A percentile compares a stretch with the other conserved stretches of the same genome.
Conservation (phyloP, 2,113 vertebrate species). For the Vulpes lagopus region DNA sequence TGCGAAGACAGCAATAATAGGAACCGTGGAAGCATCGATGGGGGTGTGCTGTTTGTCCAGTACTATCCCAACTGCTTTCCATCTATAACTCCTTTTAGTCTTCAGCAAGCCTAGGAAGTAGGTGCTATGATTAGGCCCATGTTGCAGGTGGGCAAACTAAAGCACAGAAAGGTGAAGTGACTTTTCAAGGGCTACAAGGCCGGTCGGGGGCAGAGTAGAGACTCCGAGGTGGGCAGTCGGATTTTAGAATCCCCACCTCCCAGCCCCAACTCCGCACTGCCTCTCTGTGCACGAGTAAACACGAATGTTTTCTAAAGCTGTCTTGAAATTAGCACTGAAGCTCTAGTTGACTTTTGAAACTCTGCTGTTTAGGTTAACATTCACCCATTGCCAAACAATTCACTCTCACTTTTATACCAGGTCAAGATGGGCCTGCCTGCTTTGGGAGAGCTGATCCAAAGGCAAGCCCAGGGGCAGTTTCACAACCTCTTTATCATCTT, state of each 20-base stretch:
- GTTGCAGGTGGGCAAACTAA: background rate
- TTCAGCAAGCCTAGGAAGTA: background rate
- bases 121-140: background rate
- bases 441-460: background rate
- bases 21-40: background rate
- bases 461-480: conserved; percentile 42
- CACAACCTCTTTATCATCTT: conserved; percentile 59
- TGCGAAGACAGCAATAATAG: background rate
- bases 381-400: conserved; percentile 64
- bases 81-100: background rate
- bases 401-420: conserved; percentile 2
- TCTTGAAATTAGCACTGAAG: conserved; percentile 8
- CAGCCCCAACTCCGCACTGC: background rate
- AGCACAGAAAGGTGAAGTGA: background rate
- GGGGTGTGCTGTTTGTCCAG: background rate
- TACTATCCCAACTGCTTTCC: background rate
- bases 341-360: conserved; percentile 67
- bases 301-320: conserved; percentile 31
- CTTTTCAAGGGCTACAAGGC: background rate
- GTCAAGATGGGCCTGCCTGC: background rate
- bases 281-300: background rate
- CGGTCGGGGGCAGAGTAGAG: background rate
- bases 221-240: background rate
- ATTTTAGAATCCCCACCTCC: background rate
- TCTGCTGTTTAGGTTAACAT: conserved; percentile 57